Percentiles rank a stretch among this genome's conserved stretches.
These are phyloP conservation scores for Chrysogorgia sp. DNA, from an alignment of 92 coral and sea anemone species.

Conservation along the genomic window DNA sequence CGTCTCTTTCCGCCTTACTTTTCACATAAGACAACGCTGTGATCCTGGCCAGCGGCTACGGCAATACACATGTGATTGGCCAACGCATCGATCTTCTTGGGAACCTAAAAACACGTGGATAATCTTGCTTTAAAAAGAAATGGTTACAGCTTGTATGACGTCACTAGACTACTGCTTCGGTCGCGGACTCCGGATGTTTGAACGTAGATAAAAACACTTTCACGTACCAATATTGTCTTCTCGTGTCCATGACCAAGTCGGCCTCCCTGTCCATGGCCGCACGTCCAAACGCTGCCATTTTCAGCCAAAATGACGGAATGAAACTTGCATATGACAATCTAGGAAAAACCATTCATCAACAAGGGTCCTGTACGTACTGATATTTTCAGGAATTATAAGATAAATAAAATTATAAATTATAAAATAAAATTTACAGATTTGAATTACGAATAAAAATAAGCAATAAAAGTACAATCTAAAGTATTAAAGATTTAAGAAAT, in stretches of 20 bases:
- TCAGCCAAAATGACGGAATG: conserved; percentile 80
- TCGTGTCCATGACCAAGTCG: conserved; percentile 92
- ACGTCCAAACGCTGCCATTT: conserved; percentile 86
- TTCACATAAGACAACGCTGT: conserved; percentile 74
- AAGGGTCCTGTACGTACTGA: too few relatives aligned
- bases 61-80: conserved; percentile 53
- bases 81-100: conserved; percentile 64
- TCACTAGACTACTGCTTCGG: too few relatives aligned
- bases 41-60: conserved; percentile 89
- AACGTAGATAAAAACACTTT: background rate
- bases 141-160: too few relatives aligned
- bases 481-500: too few relatives aligned
- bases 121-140: too few relatives aligned
- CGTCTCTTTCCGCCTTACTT: conserved; percentile 41
- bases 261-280: conserved; percentile 98
- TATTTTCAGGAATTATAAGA: too few relatives aligned
- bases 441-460: too few relatives aligned
- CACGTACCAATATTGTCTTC: conserved; percentile 77
- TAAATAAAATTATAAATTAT: too few relatives aligned
- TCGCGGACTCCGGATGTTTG: background rate
- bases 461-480: too few relatives aligned
- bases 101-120: conserved; percentile 67
- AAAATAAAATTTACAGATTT: too few relatives aligned
- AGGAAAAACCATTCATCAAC: background rate
- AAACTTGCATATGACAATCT: conserved; percentile 94